Evolutionary conservation across 35 echinoderm and acorn worm species (phyloP), one percentile per base, ranked within the genome.

Genomic region (Holothuria glaberrima): DNA sequence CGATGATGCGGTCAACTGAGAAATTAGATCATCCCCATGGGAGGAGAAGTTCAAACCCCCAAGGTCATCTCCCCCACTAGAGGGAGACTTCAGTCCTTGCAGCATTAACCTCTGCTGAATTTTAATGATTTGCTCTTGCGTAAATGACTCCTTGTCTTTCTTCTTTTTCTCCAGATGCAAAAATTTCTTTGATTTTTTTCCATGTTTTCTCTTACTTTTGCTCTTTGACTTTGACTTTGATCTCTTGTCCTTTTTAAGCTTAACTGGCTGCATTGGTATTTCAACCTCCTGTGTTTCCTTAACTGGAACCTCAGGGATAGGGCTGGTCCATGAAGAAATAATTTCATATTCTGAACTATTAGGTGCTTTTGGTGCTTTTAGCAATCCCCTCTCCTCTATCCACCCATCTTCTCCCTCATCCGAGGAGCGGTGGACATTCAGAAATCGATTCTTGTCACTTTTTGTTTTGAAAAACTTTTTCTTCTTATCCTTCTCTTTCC

Each of bases 1-100:
- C 13, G 85, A 87, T 12, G 85, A 87, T 3, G 67, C 81, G 0
- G 75, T 95, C 75, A 83, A 61, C 58, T 92, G 86, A 31, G 85
- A 92, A 71, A 92, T 92, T 6, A 92, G 70, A 34, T 92, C 91
- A 36, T 92, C 91, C 7, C 83, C 91, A 27, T 86, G 91, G 6
- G 91, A 92, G 31, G 91, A 92, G 63, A 87, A 87, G 65, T 87
- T 87, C 10, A 87, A 36, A 19, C 50, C 85, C 36, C 66, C 85
- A 19, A 87, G 36, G 24, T 87, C 85, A 24, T 87, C 44, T 17
- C 85, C 85, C 24, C 60, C 60, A 87, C 66, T 87, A 6, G 85
- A 69, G 58, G 85, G 85, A 21, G 85, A 87, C 38, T 87, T 87
- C 9, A 87, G 35, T 25, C 85, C 85, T 31, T 87, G 85, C 21